phyloP scores from a whole-genome alignment of 1,140 invertebrate species.

The Polypedilum vanderplanki region DNA sequence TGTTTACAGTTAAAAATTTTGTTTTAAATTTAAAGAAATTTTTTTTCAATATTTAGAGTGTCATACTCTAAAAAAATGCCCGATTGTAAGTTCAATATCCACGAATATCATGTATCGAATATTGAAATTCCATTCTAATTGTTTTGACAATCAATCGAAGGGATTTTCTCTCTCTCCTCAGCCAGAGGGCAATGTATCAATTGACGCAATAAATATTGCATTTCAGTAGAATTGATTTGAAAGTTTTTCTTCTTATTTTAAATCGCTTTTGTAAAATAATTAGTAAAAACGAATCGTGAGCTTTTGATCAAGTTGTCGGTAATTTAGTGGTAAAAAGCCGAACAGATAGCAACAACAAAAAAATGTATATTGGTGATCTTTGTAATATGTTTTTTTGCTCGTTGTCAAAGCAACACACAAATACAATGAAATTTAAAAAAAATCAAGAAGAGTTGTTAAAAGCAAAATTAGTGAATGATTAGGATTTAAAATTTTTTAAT shows the following conservation, averaged over 20 bases:
- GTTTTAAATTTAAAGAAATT: no score
- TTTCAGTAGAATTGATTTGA: background rate
- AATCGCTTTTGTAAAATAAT: no score
- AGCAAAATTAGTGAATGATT: background rate
- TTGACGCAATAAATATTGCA: background rate
- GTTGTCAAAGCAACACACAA: constrained; percentile 10
- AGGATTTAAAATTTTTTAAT: no score
- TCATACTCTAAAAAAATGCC: no score
- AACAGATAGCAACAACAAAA: background rate
- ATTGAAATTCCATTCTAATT: constrained; percentile 8
- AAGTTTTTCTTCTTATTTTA: background rate
- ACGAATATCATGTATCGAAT: background rate
- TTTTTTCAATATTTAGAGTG: no score
- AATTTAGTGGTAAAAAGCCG: background rate
- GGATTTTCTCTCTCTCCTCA: background rate
- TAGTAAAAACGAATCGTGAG: background rate
- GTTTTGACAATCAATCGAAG: background rate
- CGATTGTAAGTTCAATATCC: background rate
- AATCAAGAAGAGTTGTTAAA: background rate
- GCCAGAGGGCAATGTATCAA: background rate
- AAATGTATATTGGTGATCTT: background rate
- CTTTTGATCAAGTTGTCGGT: background rate
- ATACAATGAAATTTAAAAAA: background rate
- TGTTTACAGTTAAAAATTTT: no score
- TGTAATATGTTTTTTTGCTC: background rate